phyloP scores from a whole-genome alignment of 2,113 vertebrate genomes.

The Orcinus orca region DNA sequence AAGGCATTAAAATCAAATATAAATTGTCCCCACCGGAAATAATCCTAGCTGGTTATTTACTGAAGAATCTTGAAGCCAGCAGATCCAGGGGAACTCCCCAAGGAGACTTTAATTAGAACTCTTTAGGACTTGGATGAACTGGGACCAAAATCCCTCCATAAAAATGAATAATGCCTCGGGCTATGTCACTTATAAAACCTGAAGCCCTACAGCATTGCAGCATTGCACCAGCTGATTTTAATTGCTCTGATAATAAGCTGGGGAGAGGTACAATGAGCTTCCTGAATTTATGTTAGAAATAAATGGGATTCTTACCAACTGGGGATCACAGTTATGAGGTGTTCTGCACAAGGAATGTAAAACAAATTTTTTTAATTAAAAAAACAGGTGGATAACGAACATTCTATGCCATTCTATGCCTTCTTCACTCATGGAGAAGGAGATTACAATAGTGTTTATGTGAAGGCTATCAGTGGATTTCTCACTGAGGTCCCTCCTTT shows the following conservation, averaged over 20 bases:
- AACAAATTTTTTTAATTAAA: neutral
- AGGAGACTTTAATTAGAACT: constrained; percentile 60
- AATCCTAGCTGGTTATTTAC: constrained; percentile 11
- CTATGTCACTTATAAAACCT: neutral
- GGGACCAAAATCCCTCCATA: neutral
- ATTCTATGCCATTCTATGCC: neutral
- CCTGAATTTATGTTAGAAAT: constrained; percentile 34
- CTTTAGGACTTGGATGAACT: constrained; percentile 19
- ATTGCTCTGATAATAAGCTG: constrained; percentile 20
- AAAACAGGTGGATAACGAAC: neutral
- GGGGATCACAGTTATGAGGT: neutral
- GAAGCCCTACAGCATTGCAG: neutral
- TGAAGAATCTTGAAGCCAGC: constrained; percentile 33
- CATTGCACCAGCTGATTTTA: neutral
- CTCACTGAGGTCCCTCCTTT: neutral
- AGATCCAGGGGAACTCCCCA: constrained; percentile 12
- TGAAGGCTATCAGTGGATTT: neutral
- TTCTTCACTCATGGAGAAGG: neutral
- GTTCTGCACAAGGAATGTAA: neutral
- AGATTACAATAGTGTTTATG: neutral
- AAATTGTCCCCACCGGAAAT: constrained; percentile 44
- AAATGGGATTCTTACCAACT: neutral
- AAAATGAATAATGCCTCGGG: constrained; percentile 27
- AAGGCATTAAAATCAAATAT: constrained; percentile 44
- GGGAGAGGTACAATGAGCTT: neutral